Base-by-base conservation (phyloP, 2,888 invertebrate genomes). In the Dryocosmus kuriphilus region DNA sequence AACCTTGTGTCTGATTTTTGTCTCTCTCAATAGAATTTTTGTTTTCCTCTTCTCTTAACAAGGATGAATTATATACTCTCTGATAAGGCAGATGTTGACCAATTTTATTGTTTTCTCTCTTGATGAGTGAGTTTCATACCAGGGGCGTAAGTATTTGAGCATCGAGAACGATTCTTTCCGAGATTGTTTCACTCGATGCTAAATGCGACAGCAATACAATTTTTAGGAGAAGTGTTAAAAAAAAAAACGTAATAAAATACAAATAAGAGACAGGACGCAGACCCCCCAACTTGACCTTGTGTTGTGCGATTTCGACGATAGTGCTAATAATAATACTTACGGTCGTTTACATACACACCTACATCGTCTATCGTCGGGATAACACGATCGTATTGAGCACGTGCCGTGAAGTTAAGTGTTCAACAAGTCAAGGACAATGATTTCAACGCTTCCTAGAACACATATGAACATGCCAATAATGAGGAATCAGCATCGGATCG, bases 281-380 rank as follows among this genome's bases (percentile, higher is more conserved):
- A 78, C 79, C 76, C 77, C 77, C 81, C 78, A 80, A 75, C 61
- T 24, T 74, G 79, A 73, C 82, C 82, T 82, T 82, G 80, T 61
- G 55, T 78, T 82, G 80, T 61, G 75, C 78, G 73, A 79, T 80
- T 80, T 79, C 76, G 77, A 79, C 77, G 75, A 82, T 81, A 77
- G 79, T 73, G 80, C 79, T 81, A 81, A 81, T 80, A 82, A 82
- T 79, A 82, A 80, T 79, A 79, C 77, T 61, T 79, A 76, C 67
- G 79, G 79, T 77, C 77, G 75, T 80, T 80, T 77, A 79, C 80
- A 65, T 77, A 78, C 62, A 80, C 80, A 77, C 67, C 60, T 75
- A 63, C 79, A 38, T 76, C 76, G 76, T 41, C 75, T 77, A 79
- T 77, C 60, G 57, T 30, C 38, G 65, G 65, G 41, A 35, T 65